Percentiles rank a stretch among this genome's conserved stretches.
Conservation (phyloP, 2,888 invertebrate species). For the Drosophila seclusa region DNA sequence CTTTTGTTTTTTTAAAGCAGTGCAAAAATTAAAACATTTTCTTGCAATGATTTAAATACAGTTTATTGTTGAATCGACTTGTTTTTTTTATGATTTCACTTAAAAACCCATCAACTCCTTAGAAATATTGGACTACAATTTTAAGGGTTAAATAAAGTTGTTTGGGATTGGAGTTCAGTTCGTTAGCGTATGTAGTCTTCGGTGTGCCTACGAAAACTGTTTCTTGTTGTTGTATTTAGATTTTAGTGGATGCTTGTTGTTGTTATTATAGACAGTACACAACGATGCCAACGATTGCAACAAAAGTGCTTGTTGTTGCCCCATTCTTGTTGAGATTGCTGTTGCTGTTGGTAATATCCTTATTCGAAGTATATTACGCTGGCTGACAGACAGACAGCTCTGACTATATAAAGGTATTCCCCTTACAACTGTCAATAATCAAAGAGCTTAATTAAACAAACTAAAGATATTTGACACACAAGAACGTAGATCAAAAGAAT, state of each 20-base stretch:
- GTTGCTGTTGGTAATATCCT: slow-evolving; percentile 9
- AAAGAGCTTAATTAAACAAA: background rate
- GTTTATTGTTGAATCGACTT: background rate
- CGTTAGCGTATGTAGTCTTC: slow-evolving; percentile 19
- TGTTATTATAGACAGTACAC: slow-evolving; percentile 12
- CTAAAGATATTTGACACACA: background rate
- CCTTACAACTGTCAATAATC: background rate
- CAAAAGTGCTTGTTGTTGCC: slow-evolving; percentile 38
- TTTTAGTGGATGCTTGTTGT: slow-evolving; percentile 48
- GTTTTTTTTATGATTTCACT: background rate
- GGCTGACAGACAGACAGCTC: background rate
- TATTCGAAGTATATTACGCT: slow-evolving; percentile 5
- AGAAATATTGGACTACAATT: background rate
- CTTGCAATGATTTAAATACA: background rate
- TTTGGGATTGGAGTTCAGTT: background rate
- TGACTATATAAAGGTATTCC: background rate
- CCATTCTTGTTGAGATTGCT: slow-evolving; percentile 15
- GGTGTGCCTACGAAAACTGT: background rate
- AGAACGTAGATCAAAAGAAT: background rate
- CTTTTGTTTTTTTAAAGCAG: background rate
- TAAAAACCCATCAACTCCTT: background rate
- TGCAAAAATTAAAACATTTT: background rate
- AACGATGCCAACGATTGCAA: slow-evolving; percentile 39
- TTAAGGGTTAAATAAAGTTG: background rate
- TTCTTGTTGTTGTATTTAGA: slow-evolving; percentile 47